Evolutionary conservation across 2,113 vertebrate genomes (phyloP), one percentile per base, ranked within the genome.

Genomic region (Chitala chitala): DNA sequence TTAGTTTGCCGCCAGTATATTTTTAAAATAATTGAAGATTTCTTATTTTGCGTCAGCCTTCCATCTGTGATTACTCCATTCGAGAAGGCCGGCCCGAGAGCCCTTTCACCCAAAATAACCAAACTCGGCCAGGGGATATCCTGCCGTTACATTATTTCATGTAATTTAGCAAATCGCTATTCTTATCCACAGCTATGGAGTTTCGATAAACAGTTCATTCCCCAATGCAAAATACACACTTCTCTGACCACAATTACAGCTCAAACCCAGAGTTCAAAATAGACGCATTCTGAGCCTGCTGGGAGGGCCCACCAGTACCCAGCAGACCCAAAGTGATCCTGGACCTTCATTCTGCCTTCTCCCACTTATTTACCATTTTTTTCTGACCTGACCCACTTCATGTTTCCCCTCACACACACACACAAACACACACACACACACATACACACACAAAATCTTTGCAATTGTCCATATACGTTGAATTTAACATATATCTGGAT

Each of bases 221-320:
- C 33, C 70, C 76, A 46, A 46, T 46, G 48, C 48, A 38, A 68
- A 78, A 22, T 40, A 68, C 71, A 73, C 77, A 74, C 46, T 74
- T 69, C 82, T 78, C 26, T 78, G 46, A 80, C 48, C 69, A 38
- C 58, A 73, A 80, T 82, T 72, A 77, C 40, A 78, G 72, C 59
- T 24, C 56, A 61, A 72, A 42, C 31, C 48, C 51, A 69, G 48
- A 38, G n/a, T 71, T 69, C 55, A 69, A 75, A 71, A 76, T 71
- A 76, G 50, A 55, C 44, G 53, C n/a, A n/a, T n/a, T 71, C 22
- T 44, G 10, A 36, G 13, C n/a, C 44, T 29, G 55, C 15, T 20
- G 29, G 36, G 48, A 20, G 24, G 50, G 5, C 51, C n/a, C 4
- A 36, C 42, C 13, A 48, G 33, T 53, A 46, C 20, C 17, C 50